A percentile compares a stretch with the other conserved stretches of the same genome.
Conservation (phyloP, 2,113 vertebrate species). For the Bettongia penicillata region DNA sequence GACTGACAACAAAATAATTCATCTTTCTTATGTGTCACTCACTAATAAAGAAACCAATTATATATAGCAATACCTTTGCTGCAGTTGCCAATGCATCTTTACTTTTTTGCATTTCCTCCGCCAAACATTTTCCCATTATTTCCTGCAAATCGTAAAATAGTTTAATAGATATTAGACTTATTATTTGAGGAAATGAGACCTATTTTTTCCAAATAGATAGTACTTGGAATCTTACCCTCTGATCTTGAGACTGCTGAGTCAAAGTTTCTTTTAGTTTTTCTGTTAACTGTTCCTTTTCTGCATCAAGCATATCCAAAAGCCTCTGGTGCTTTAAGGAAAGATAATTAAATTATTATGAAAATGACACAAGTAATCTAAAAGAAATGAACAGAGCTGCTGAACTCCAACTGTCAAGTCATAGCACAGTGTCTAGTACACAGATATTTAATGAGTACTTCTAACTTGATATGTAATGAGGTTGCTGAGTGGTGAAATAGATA, state of each 20-base stretch:
- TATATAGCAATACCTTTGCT: conserved; percentile 80
- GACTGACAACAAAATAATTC: background rate
- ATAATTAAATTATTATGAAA: conserved; percentile 1
- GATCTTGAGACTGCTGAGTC: conserved; percentile 79
- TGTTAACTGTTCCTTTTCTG: conserved; percentile 81
- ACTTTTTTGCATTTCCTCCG: conserved; percentile 83
- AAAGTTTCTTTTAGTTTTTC: conserved; percentile 83
- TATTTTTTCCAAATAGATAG: background rate
- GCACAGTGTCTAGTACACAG: background rate
- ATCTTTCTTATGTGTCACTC: conserved; percentile 6
- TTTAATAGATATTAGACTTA: conserved; percentile 22
- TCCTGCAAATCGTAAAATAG: conserved; percentile 79
- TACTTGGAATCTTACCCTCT: conserved; percentile 81
- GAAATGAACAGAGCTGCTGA: background rate
- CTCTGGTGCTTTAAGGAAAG: conserved; percentile 83
- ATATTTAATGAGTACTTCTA: background rate
- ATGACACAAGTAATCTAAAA: conserved; percentile 2
- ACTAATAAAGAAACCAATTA: conserved; percentile 28
- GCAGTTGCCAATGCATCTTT: conserved; percentile 80
- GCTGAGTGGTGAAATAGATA: background rate
- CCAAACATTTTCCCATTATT: conserved; percentile 82
- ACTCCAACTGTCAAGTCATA: background rate
- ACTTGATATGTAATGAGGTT: background rate
- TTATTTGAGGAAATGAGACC: background rate
- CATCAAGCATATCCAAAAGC: conserved; percentile 85